Conservation (phyloP, 2,888 invertebrate species). For the Eubasilissa splendida region DNA sequence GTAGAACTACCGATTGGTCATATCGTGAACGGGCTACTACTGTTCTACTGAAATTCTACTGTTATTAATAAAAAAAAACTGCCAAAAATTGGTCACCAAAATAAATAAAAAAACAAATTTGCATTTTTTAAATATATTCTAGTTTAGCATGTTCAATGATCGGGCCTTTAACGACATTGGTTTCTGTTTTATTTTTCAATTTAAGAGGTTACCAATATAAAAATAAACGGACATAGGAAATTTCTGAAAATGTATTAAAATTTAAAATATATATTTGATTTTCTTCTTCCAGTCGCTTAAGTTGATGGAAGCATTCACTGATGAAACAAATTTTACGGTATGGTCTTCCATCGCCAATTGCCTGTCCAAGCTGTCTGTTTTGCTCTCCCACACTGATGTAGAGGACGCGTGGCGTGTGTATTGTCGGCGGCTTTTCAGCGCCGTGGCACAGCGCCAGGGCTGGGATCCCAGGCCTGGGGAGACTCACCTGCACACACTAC, state of each 20-base stretch:
- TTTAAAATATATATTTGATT: background rate
- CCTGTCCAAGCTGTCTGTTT: constrained; percentile 81
- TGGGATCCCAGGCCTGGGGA: constrained; percentile 90
- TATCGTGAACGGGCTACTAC: background rate
- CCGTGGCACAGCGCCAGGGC: constrained; percentile 82
- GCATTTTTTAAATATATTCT: too few relatives aligned
- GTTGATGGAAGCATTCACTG: constrained; percentile 87
- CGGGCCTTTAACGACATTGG: too few relatives aligned
- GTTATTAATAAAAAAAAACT: too few relatives aligned
- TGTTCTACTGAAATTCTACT: too few relatives aligned
- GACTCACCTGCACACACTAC: constrained; percentile 88
- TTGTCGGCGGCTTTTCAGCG: constrained; percentile 81
- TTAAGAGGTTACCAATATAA: too few relatives aligned
- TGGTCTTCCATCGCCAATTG: constrained; percentile 91
- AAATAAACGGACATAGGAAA: background rate
- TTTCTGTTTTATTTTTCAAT: too few relatives aligned
- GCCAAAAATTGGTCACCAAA: too few relatives aligned
- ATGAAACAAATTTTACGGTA: constrained; percentile 93
- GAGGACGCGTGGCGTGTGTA: constrained; percentile 83
- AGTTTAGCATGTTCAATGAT: too few relatives aligned
- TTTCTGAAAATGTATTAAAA: background rate
- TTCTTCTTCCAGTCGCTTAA: constrained; percentile 73
- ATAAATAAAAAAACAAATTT: too few relatives aligned
- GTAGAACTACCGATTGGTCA: background rate
- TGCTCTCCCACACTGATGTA: constrained; percentile 86